phyloP scores from a whole-genome alignment of 2,797 vertebrate species.

The Alauda arvensis region DNA sequence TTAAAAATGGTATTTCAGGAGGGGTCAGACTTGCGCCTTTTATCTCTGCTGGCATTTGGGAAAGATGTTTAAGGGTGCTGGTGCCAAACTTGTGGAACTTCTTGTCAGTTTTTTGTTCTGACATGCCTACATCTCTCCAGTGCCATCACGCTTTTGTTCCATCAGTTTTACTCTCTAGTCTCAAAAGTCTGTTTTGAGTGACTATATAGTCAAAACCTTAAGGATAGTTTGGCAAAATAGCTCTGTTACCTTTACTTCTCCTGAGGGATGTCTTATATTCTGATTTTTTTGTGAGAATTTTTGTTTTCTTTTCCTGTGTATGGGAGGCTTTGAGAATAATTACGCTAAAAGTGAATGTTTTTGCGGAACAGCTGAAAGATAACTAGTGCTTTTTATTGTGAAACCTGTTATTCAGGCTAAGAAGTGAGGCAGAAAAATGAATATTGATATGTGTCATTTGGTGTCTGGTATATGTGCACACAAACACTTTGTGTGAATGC shows the following conservation, averaged over 20 bases:
- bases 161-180: background rate
- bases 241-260: background rate
- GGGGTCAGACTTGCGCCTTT: background rate
- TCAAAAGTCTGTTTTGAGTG: background rate
- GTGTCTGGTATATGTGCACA: background rate
- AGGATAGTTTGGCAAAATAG: background rate
- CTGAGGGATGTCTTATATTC: background rate
- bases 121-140: accelerated
- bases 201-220: background rate
- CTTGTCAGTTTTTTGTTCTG: background rate
- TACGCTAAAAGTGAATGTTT: background rate
- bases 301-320: background rate
- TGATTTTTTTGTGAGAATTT: background rate
- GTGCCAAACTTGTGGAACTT: background rate
- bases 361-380: background rate
- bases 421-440: background rate
- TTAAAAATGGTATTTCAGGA: background rate
- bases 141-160: background rate
- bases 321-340: background rate
- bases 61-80: background rate
- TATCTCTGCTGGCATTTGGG: background rate
- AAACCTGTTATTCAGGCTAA: background rate
- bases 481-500: background rate
- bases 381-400: background rate
- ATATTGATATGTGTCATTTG: background rate